These are phyloP conservation scores for human DNA, from an alignment of 2,113 vertebrate genomes.

Conservation along the genomic window GRCh38 chr1:25146501-25147000, in stretches of 20 bases:
- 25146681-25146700: background rate
- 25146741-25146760: background rate
- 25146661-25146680: background rate
- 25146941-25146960: too few species aligned
- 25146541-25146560: background rate
- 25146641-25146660: background rate
- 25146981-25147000: too few species aligned
- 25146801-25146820: background rate
- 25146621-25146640: background rate
- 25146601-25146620: background rate
- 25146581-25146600: slow-evolving; percentile 3
- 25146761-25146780: background rate
- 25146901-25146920: too few species aligned
- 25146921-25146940: too few species aligned
- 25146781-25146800: background rate
- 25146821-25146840: background rate
- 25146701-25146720: background rate
- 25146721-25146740: background rate
- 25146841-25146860: background rate
- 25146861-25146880: background rate
- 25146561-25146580: background rate
- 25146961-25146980: too few species aligned
- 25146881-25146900: too few species aligned
- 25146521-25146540: background rate
- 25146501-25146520: background rate